Percentiles rank a stretch among this genome's conserved stretches.
phyloP scores from a whole-genome alignment of 2,113 vertebrate genomes.

The Mugil cephalus region DNA sequence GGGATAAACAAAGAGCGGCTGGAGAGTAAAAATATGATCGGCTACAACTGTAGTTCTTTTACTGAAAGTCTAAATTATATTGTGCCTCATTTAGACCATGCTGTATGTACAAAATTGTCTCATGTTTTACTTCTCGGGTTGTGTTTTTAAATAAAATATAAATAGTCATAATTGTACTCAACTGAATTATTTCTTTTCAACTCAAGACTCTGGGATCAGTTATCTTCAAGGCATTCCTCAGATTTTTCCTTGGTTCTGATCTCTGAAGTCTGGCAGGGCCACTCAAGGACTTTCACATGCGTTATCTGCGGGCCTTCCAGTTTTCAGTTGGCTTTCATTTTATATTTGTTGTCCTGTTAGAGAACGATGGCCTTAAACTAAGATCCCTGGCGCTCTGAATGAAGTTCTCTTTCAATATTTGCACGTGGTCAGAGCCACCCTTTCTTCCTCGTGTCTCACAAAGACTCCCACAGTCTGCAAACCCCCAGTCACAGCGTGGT shows the following conservation, averaged over 20 bases:
- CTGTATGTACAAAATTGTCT: conserved; percentile 12
- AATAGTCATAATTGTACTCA: conserved; percentile 6
- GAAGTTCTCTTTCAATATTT: conserved; percentile 9
- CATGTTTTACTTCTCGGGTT: not conserved
- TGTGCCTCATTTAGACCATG: not conserved
- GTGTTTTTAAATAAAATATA: conserved; percentile 13
- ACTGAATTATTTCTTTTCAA: not conserved
- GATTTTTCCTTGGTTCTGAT: conserved; percentile 27
- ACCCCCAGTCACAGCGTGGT: not conserved
- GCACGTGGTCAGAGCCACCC: conserved; percentile 14
- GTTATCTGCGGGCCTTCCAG: conserved; percentile 47
- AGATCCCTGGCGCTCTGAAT: conserved; percentile 38
- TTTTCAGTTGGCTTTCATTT: conserved; percentile 42
- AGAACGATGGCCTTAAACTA: conserved; percentile 21
- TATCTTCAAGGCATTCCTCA: conserved; percentile 60
- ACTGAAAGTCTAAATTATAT: not conserved
- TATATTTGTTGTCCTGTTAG: conserved; percentile 32
- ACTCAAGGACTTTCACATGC: conserved; percentile 34
- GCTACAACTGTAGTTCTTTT: not conserved
- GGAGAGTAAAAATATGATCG: not conserved
- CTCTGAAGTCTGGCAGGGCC: conserved; percentile 31
- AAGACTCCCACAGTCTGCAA: not conserved
- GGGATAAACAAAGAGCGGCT: conserved; percentile 10
- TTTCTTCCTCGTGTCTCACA: not conserved
- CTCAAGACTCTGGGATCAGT: conserved; percentile 14